Percentiles rank a stretch among this genome's conserved stretches.
phyloP scores from a whole-genome alignment of 2,888 invertebrate genomes.

The Aelia acuminata region DNA sequence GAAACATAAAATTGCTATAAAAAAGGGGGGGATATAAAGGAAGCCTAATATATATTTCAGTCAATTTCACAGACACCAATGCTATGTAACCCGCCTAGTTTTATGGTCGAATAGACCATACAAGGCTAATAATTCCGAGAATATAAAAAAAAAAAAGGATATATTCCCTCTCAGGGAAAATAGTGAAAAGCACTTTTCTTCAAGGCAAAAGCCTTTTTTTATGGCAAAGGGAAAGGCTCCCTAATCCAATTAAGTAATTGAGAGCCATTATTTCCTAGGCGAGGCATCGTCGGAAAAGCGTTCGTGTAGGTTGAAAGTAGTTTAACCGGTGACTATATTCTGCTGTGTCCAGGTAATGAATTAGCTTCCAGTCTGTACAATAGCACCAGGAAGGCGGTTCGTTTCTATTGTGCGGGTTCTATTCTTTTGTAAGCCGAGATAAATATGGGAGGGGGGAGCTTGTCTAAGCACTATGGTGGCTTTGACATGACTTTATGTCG shows the following conservation, averaged over 20 bases:
- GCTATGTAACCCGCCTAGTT: background rate
- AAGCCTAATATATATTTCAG: too few species aligned
- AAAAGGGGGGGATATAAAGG: too few species aligned
- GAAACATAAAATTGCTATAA: too few species aligned
- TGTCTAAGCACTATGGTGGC: background rate
- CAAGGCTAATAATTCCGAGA: background rate
- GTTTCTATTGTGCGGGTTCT: background rate
- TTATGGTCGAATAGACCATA: background rate
- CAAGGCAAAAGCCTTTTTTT: background rate
- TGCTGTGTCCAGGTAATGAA: background rate
- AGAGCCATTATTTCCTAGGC: background rate
- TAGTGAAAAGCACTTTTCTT: background rate
- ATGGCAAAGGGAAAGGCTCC: background rate
- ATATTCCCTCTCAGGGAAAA: background rate
- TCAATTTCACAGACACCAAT: background rate
- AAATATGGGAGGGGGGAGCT: background rate
- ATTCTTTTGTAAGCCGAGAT: background rate
- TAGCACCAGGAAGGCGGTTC: background rate
- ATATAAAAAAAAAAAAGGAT: background rate
- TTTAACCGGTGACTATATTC: constrained; percentile 24
- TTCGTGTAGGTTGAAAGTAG: background rate
- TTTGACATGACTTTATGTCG: background rate
- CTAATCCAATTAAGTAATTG: constrained; percentile 35
- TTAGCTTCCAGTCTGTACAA: background rate
- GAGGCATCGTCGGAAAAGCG: background rate